phyloP scores from a whole-genome alignment of 2,113 vertebrate genomes.

The Microtus oregoni region DNA sequence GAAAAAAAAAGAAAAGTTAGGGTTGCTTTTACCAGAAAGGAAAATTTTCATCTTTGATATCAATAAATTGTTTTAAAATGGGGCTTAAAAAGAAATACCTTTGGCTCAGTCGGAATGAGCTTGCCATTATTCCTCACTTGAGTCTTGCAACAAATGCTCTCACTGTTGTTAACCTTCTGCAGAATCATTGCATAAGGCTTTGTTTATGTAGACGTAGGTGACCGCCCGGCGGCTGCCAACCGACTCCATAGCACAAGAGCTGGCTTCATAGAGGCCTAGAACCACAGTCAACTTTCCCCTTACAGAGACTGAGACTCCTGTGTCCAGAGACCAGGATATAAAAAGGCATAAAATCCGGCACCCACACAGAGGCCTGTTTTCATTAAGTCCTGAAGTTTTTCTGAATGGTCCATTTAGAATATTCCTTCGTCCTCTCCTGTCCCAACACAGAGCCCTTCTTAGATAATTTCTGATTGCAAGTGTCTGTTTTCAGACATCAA shows the following conservation, averaged over 20 bases:
- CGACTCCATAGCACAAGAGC: neutral
- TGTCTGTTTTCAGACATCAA: neutral
- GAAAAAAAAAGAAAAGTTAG: neutral
- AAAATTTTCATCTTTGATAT: neutral
- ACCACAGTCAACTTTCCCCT: neutral
- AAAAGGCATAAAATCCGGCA: neutral
- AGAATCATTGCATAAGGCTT: neutral
- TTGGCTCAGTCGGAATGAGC: neutral
- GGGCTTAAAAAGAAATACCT: neutral
- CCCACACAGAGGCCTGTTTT: neutral
- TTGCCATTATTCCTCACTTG: constrained; percentile 1
- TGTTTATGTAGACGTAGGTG: constrained; percentile 56
- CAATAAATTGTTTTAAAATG: constrained; percentile 25
- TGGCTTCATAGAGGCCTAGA: neutral
- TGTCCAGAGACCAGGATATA: neutral
- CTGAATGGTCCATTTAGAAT: constrained; percentile 46
- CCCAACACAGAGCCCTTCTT: neutral
- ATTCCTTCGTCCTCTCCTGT: neutral
- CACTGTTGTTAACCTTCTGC: neutral
- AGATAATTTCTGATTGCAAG: neutral
- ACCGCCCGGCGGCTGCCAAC: neutral
- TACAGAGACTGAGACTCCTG: neutral
- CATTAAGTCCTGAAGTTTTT: neutral
- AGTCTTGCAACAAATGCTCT: neutral
- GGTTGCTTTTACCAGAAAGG: neutral